These are phyloP conservation scores for Troides helena DNA, from an alignment of 2,888 invertebrate species.

Conservation along the genomic window DNA sequence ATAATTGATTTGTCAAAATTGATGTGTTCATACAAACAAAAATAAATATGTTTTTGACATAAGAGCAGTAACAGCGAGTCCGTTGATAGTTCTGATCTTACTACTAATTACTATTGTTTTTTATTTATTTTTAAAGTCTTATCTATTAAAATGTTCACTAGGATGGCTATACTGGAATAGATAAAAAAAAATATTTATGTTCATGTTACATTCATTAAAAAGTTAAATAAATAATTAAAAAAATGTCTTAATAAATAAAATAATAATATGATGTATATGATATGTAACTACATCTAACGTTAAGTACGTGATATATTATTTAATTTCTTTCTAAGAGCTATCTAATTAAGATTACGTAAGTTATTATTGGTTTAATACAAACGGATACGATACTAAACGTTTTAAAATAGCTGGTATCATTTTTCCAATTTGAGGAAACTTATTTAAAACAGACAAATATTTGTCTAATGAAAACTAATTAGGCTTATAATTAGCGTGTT, in stretches of 20 bases:
- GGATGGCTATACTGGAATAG: no score
- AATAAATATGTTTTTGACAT: no score
- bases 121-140: no score
- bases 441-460: background rate
- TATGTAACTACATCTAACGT: constrained; percentile 24
- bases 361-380: background rate
- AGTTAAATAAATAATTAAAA: background rate
- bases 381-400: background rate
- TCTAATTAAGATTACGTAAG: background rate
- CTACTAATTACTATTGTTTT: no score
- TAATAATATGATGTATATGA: constrained; percentile 6
- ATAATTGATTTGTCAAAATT: no score
- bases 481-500: background rate
- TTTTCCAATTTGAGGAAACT: background rate
- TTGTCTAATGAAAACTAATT: background rate
- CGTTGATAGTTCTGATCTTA: no score
- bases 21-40: no score
- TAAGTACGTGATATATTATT: constrained; percentile 14
- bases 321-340: constrained; percentile 4
- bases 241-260: background rate
- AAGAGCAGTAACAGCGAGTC: no score
- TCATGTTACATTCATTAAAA: background rate
- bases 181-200: background rate
- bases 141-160: no score
- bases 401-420: background rate